These are phyloP conservation scores for Carposina sasakii DNA, from an alignment of 1,140 invertebrate species.

Conservation along the genomic window DNA sequence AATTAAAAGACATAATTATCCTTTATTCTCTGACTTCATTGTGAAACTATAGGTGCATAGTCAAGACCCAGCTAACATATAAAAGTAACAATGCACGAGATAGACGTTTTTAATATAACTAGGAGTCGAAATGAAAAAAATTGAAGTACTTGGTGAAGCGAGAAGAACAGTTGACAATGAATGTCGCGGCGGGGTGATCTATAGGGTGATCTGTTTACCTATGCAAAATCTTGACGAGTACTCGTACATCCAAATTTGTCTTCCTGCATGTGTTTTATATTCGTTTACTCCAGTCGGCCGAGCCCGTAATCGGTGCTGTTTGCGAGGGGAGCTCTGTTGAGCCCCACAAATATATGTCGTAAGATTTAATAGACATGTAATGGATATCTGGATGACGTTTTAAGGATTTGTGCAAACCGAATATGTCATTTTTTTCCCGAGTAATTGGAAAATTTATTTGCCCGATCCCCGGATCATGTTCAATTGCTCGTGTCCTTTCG, in stretches of 20 bases:
- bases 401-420: slow-evolving; percentile 72
- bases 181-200: too few relatives aligned
- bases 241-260: slow-evolving; percentile 66
- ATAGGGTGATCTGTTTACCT: slow-evolving; percentile 53
- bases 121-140: too few relatives aligned
- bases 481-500: slow-evolving; percentile 37
- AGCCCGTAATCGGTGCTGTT: slow-evolving; percentile 66
- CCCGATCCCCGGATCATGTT: slow-evolving; percentile 60
- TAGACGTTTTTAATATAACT: too few relatives aligned
- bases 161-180: too few relatives aligned
- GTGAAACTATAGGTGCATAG: too few relatives aligned
- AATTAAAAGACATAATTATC: too few relatives aligned
- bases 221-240: slow-evolving; percentile 67
- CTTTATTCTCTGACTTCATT: too few relatives aligned
- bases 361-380: slow-evolving; percentile 73
- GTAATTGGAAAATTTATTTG: slow-evolving; percentile 70
- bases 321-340: slow-evolving; percentile 67
- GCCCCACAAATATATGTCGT: slow-evolving; percentile 71
- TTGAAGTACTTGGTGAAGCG: too few relatives aligned
- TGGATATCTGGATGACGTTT: slow-evolving; percentile 72
- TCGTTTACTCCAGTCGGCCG: slow-evolving; percentile 68
- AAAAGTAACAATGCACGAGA: too few relatives aligned
- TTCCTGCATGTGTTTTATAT: slow-evolving; percentile 71
- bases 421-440: slow-evolving; percentile 65
- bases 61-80: too few relatives aligned